Evolutionary conservation across 2,888 invertebrate genomes (phyloP), one percentile per base, ranked within the genome.

Genomic region (Drosophila ustulata): DNA sequence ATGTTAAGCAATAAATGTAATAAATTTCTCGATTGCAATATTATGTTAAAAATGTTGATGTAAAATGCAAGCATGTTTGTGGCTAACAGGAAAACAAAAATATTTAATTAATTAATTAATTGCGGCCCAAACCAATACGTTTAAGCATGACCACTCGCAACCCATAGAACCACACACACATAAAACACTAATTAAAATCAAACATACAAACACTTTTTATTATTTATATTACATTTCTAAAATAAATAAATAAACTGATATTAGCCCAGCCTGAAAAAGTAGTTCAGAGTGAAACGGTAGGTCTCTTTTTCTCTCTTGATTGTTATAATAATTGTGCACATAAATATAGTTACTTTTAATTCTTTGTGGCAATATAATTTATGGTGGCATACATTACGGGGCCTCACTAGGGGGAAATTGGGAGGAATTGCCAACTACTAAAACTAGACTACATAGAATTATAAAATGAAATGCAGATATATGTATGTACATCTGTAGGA

Each of bases 41-140:
- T 50, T 37, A 57, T 61, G 78, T 72, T 75, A 63, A 65, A 74
- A 70, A 57, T 58, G 70, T 66, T 66, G 45, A 64, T 66, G 70
- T 66, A 62, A 75, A 79, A 78, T 69, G 62, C 73, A 72, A 69
- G 80, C 73, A 80, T 66, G 69, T 80, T 66, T 69, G 80, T 69
- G 72, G 78, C 77, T 52, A 59, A 67, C 49, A 43, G 9, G 50
- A 65, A 68, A 75, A 64, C 53, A 68, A 73, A 65, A 65, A 49
- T 45, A 62, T 56, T 62, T 58, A 58, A 73, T 73, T 63, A 51
- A 78, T 69, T 57, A 65, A 77, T 78, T 67, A 67, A 77, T 77
- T 66, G 53, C 53, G 70, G 64, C 46, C 72, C 72, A 78, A 75
- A 75, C 71, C 75, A 62, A 43, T 34, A 37, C n/a, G 37, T 37